Conservation (phyloP, 2,113 vertebrate species). For the Orycteropus afer region DNA sequence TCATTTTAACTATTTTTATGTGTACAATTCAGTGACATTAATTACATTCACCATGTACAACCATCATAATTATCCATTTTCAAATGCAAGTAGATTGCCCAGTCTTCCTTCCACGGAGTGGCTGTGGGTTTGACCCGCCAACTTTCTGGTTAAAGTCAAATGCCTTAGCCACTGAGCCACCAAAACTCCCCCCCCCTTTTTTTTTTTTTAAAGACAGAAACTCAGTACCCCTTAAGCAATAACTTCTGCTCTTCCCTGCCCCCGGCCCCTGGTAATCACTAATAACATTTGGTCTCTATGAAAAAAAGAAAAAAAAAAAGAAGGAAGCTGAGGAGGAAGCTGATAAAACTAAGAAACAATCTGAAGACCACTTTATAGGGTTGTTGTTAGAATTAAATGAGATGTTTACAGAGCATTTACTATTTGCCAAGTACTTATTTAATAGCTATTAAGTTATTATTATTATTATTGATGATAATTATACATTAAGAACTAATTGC, state of each 20-base stretch:
- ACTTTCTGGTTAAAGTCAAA: no score
- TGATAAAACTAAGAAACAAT: not conserved
- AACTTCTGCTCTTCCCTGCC: not conserved
- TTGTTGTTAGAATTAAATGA: constrained; percentile 31
- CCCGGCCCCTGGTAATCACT: not conserved
- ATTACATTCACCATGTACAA: not conserved
- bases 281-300: not conserved
- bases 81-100: no score
- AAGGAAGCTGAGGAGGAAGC: not conserved
- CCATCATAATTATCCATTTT: not conserved
- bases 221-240: not conserved
- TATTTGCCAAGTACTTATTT: constrained; percentile 11
- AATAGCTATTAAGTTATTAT: constrained; percentile 4
- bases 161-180: no score
- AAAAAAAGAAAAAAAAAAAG: not conserved
- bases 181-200: no score
- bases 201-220: not conserved
- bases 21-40: not conserved
- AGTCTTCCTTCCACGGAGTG: no score
- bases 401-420: constrained; percentile 45
- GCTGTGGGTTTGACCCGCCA: no score
- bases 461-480: not conserved
- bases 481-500: not conserved
- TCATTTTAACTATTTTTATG: not conserved
- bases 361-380: not conserved